Conservation (phyloP, 2,113 vertebrate genomes). For the Indri indri region DNA sequence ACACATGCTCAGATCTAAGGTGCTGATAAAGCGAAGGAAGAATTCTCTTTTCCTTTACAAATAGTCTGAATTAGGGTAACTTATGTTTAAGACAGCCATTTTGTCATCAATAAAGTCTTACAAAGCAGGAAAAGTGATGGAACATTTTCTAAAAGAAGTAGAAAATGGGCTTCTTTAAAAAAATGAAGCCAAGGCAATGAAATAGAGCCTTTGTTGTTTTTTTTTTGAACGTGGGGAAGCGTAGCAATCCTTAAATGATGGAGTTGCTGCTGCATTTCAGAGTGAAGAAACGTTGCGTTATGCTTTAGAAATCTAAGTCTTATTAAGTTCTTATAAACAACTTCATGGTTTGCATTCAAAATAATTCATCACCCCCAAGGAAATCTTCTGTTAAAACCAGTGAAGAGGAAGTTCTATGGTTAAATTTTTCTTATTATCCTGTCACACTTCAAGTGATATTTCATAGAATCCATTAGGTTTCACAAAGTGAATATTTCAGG, state of each 20-base stretch:
- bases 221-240: background rate
- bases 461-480: background rate
- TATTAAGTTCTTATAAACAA: conserved; percentile 55
- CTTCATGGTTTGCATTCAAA: conserved; percentile 19
- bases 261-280: background rate
- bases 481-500: background rate
- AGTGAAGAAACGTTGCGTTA: conserved; percentile 26
- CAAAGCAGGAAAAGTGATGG: background rate
- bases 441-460: conserved; percentile 32
- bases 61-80: background rate
- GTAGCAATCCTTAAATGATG: background rate
- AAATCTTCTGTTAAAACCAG: conserved; percentile 47
- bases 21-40: background rate
- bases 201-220: background rate
- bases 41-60: background rate
- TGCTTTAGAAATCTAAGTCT: conserved; percentile 20
- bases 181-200: background rate
- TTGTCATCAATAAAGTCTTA: background rate
- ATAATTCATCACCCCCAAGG: conserved; percentile 4
- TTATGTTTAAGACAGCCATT: background rate
- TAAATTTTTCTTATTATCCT: conserved; percentile 49
- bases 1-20: background rate
- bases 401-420: background rate
- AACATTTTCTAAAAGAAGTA: background rate
- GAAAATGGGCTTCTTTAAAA: background rate